Evolutionary conservation across 2,888 invertebrate species (phyloP).

Genomic region (Lampropteryx suffumata): DNA sequence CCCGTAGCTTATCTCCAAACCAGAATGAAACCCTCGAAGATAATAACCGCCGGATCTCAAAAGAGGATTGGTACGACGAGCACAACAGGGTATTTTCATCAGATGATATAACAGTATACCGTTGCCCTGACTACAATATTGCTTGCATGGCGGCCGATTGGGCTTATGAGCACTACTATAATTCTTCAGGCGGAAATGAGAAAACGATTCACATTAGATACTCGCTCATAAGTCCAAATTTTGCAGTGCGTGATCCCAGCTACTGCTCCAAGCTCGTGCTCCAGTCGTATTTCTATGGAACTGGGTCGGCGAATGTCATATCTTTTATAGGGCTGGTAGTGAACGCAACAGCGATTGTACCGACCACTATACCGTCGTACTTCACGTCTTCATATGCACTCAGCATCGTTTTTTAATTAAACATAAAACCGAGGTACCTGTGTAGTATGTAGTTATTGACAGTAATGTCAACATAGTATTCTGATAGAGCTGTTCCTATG

Average conservation of each 20-base stretch:
- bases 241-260: background rate
- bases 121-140: background rate
- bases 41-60: background rate
- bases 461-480: no score
- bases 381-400: background rate
- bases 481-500: no score
- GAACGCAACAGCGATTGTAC: background rate
- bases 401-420: background rate
- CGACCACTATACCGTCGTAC: background rate
- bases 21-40: background rate
- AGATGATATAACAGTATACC: background rate
- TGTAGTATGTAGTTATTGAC: no score
- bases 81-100: background rate
- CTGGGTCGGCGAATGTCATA: background rate
- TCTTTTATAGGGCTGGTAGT: background rate
- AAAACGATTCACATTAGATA: background rate
- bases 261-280: constrained; percentile 1
- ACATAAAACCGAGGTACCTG: no score
- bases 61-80: background rate
- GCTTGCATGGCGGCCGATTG: constrained; percentile 1
- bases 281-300: background rate
- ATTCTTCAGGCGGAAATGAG: background rate
- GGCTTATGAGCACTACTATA: background rate
- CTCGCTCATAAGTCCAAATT: background rate
- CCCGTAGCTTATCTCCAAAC: no score